These are phyloP conservation scores for Galemys pyrenaicus DNA, from an alignment of 2,113 vertebrate species.

Conservation along the genomic window DNA sequence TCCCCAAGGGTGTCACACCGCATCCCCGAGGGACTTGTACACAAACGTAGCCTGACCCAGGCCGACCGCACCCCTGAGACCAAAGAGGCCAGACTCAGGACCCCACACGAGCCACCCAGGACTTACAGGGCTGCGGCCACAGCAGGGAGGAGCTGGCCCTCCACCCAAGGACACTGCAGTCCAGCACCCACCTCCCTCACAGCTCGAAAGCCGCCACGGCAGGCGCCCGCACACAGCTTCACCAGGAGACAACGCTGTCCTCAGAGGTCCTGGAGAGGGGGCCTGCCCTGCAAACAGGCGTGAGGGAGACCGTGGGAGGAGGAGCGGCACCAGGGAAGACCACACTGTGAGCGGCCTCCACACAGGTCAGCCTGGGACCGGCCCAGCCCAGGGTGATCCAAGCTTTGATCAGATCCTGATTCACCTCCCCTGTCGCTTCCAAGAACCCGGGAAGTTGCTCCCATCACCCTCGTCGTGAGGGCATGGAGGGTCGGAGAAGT, in stretches of 20 bases:
- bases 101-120: not conserved
- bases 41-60: not conserved
- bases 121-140: not conserved
- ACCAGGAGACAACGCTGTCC: not conserved
- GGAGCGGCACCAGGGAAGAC: not conserved
- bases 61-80: not conserved
- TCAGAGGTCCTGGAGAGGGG: not conserved
- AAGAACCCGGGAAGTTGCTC: not conserved
- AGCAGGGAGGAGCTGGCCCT: accelerated
- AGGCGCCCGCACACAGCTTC: not conserved
- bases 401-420: not conserved
- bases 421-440: not conserved
- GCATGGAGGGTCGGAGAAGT: too few relatives aligned
- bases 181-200: not conserved
- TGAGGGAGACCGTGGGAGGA: not conserved
- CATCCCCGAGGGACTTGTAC: not conserved
- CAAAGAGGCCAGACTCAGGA: not conserved
- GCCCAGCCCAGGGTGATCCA: too few relatives aligned
- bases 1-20: not conserved
- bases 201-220: not conserved
- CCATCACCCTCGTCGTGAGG: not conserved
- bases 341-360: not conserved
- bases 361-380: not conserved
- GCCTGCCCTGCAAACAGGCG: not conserved
- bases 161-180: not conserved